phyloP scores from a whole-genome alignment of 1,140 invertebrate species.

The Vanessa tameamea region DNA sequence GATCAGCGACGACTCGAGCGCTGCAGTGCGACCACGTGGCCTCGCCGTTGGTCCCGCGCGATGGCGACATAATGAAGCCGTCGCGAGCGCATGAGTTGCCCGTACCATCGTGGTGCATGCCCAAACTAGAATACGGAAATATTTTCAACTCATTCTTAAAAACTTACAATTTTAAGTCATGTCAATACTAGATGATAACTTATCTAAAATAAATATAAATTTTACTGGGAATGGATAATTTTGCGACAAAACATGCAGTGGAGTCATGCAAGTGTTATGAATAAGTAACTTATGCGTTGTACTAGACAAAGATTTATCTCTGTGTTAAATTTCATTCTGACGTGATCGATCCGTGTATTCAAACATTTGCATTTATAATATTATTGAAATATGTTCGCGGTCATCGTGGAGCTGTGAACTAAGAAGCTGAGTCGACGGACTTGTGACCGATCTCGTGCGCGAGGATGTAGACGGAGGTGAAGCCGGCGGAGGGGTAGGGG shows the following conservation, averaged over 20 bases:
- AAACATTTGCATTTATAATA: too few relatives aligned
- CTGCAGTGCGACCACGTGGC: slow-evolving; percentile 89
- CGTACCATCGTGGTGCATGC: slow-evolving; percentile 89
- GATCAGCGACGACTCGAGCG: slow-evolving; percentile 79
- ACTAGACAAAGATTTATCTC: too few relatives aligned
- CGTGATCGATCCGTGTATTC: too few relatives aligned
- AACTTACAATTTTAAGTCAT: not conserved
- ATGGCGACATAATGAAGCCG: slow-evolving; percentile 91
- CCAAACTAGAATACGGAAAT: slow-evolving; percentile 82
- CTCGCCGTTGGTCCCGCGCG: slow-evolving; percentile 87
- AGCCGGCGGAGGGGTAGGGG: slow-evolving; percentile 87
- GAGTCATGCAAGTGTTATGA: too few relatives aligned
- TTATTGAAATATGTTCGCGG: too few relatives aligned
- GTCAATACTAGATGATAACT: too few relatives aligned
- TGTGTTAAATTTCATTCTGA: too few relatives aligned
- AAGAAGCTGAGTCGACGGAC: slow-evolving; percentile 77
- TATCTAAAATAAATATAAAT: too few relatives aligned
- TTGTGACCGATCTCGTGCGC: slow-evolving; percentile 93
- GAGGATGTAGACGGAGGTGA: slow-evolving; percentile 89
- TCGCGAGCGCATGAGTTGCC: slow-evolving; percentile 87
- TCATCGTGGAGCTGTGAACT: not conserved
- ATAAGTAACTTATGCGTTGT: too few relatives aligned
- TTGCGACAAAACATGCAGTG: too few relatives aligned
- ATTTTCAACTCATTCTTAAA: not conserved
- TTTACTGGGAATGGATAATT: too few relatives aligned